Evolutionary conservation across 2,797 vertebrate species (phyloP).

Genomic region (Eutrigla gurnardus): DNA sequence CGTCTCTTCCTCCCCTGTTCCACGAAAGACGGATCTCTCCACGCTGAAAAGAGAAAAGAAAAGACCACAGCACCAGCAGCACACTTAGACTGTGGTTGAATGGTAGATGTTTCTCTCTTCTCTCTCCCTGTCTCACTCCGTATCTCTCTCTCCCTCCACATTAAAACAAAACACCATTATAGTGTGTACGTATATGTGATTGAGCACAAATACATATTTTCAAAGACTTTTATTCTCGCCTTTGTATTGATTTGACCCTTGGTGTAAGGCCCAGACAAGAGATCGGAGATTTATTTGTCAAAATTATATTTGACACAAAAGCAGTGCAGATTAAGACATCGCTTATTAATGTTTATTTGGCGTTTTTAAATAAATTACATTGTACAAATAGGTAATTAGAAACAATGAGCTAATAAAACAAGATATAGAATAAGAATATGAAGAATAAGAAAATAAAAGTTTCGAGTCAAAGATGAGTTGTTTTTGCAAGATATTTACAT

Average conservation of each 20-base stretch:
- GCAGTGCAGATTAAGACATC: neutral
- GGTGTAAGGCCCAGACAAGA: too few species aligned
- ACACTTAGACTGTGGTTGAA: slow-evolving; percentile 69
- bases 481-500: too few species aligned
- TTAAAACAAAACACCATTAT: neutral
- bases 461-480: neutral
- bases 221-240: slow-evolving; percentile 6
- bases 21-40: slow-evolving; percentile 88
- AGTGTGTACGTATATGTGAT: slow-evolving; percentile 21
- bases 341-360: neutral
- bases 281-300: neutral
- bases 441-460: neutral
- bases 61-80: slow-evolving; percentile 70
- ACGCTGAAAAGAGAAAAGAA: slow-evolving; percentile 65
- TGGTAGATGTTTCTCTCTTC: slow-evolving; percentile 49
- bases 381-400: neutral
- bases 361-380: neutral
- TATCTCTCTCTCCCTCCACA: neutral
- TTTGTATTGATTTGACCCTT: slow-evolving; percentile 3
- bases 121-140: slow-evolving; percentile 17
- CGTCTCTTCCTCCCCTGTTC: slow-evolving; percentile 86
- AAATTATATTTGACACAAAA: neutral
- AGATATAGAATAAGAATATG: neutral
- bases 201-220: slow-evolving; percentile 18
- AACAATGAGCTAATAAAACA: neutral